phyloP scores from a whole-genome alignment of 2,797 vertebrate genomes.

The Coregonus suidteri region DNA sequence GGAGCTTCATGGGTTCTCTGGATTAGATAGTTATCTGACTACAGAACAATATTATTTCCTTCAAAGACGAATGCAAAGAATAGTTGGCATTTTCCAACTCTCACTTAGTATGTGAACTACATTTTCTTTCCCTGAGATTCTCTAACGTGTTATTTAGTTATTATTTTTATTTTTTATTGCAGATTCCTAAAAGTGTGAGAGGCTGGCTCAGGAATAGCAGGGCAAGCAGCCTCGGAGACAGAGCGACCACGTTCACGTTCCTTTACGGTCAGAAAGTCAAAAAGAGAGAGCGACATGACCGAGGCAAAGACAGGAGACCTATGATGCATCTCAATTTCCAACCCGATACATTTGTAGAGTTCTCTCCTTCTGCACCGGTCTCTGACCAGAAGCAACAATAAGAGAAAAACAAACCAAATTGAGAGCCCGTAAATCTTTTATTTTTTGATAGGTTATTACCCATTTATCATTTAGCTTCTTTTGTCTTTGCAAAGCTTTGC shows the following conservation, averaged over 20 bases:
- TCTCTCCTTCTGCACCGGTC: constrained; percentile 42
- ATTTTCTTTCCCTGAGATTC: constrained; percentile 22
- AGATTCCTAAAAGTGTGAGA: constrained; percentile 94
- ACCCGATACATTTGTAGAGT: constrained; percentile 35
- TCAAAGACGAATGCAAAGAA: constrained; percentile 4
- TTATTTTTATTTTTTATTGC: constrained; percentile 72
- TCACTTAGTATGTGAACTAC: constrained; percentile 38
- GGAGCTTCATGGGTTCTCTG: constrained; percentile 1
- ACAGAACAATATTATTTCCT: not conserved
- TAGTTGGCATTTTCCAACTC: constrained; percentile 29
- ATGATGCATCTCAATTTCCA: constrained; percentile 52
- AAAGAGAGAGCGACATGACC: constrained; percentile 53
- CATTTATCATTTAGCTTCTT: constrained; percentile 40
- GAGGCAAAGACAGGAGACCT: constrained; percentile 44
- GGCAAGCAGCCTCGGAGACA: constrained; percentile 83
- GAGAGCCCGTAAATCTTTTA: constrained; percentile 38
- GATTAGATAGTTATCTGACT: not conserved
- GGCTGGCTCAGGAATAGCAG: constrained; percentile 81
- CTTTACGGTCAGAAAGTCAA: constrained; percentile 54
- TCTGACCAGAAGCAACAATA: constrained; percentile 35
- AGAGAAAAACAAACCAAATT: constrained; percentile 57
- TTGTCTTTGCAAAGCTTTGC: constrained; percentile 75
- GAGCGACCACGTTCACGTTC: constrained; percentile 63
- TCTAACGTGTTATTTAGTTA: constrained; percentile 54
- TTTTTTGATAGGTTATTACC: constrained; percentile 12